Evolutionary conservation across 2,888 invertebrate species (phyloP), one percentile per base, ranked within the genome.

Genomic region (Dicycla oo): DNA sequence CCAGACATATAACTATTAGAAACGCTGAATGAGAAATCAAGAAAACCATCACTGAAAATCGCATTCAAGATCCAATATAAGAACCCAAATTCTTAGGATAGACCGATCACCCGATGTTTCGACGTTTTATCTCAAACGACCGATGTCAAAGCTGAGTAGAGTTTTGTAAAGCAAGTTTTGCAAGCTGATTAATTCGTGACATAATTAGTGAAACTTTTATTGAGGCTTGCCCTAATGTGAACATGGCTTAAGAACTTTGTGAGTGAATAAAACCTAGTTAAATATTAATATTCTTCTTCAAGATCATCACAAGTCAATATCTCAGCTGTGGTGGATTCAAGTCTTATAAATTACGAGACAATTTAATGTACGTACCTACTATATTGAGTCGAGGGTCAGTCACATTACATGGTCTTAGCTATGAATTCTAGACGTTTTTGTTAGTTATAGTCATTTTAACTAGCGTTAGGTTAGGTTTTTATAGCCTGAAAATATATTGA

Each of bases 331-430:
- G 13, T 56, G 15, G 23, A 40, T 23, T 54, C 15, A 38, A 38
- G 18, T 26, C n/a, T 11, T 15, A 34, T 18, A 58, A n/a, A 26
- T 58, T 58, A 60, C 26, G 15, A 53, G 43, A 38, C 51, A 60
- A 3, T n/a, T n/a, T 43, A 26, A 26, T 38, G 58, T 30, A 3
- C 30, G 30, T 49, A 6, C 15, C 8, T 53, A 34, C 73, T 43
- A n/a, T n/a, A n/a, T 71, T 73, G 73, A 71, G 34, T 13, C 26
- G 73, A 71, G n/a, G 57, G 60, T 58, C 57, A 71, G 43, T 23
- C 43, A 34, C 20, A 30, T 15, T 23, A 43, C 5, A 54, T n/a
- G 45, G 54, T 43, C n/a, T 43, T 53, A 53, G 10, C 3, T n/a
- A n/a, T 60, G 13, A 71, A 71, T 38, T 45, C 38, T 73, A 26